Evolutionary conservation across 1,140 invertebrate species (phyloP).

Genomic region (Spodoptera litura): DNA sequence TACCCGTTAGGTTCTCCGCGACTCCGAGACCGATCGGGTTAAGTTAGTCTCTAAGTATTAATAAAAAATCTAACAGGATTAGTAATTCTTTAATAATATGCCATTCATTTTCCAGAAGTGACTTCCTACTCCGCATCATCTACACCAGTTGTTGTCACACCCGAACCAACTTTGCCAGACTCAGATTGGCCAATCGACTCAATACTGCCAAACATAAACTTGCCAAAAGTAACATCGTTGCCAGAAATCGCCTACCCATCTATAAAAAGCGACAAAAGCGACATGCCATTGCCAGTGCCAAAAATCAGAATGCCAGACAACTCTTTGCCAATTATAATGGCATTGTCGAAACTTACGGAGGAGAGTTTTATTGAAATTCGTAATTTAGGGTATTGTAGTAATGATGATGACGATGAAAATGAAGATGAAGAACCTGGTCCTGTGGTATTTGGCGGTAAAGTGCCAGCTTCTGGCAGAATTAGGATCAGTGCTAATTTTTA

Average conservation of each 20-base stretch:
- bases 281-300: neutral
- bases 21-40: no score
- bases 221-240: neutral
- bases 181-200: neutral
- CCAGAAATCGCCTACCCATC: neutral
- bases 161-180: neutral
- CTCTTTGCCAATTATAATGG: neutral
- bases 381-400: neutral
- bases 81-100: no score
- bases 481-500: neutral
- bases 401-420: neutral
- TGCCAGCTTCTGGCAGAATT: conserved; percentile 7
- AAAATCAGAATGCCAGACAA: neutral
- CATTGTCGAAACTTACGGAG: neutral
- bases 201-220: neutral
- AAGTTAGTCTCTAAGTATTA: no score
- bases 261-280: neutral
- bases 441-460: conserved; percentile 10
- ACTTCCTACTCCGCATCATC: conserved; percentile 3
- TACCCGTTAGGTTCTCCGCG: no score
- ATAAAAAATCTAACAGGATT: no score
- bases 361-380: neutral
- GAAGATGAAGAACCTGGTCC: neutral
- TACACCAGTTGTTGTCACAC: neutral
- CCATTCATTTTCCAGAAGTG: neutral